Evolutionary conservation across 2,888 invertebrate genomes (phyloP).

Genomic region (Tenodera sinensis): DNA sequence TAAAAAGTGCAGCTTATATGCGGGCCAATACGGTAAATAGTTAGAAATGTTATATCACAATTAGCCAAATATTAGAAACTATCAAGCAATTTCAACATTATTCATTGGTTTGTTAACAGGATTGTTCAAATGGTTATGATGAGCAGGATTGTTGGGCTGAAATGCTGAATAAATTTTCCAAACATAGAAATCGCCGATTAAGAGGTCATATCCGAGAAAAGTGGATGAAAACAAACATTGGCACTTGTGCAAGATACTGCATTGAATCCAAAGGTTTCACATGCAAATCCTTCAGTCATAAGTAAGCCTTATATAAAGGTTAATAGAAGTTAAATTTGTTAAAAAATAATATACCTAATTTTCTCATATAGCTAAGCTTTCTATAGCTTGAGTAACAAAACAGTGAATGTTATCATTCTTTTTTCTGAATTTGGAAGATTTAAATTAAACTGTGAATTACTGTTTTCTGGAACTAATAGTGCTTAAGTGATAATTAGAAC

Average conservation of each 20-base stretch:
- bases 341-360: no score
- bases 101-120: constrained; percentile 41
- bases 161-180: constrained; percentile 47
- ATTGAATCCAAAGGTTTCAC: constrained; percentile 51
- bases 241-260: constrained; percentile 56
- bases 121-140: constrained; percentile 57
- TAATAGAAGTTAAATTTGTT: background rate
- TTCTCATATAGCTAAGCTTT: no score
- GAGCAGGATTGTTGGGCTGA: constrained; percentile 49
- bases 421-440: no score
- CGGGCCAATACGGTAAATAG: no score
- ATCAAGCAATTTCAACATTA: background rate
- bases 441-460: no score
- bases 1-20: no score
- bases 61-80: background rate
- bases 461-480: no score
- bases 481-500: no score
- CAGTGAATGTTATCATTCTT: no score
- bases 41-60: no score
- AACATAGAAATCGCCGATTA: constrained; percentile 45
- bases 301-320: constrained; percentile 41
- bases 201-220: constrained; percentile 52
- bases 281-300: constrained; percentile 60
- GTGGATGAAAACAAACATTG: constrained; percentile 52
- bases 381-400: no score